Evolutionary conservation across 1,140 invertebrate species (phyloP).

Genomic region (Pogonognathellus flavescens): DNA sequence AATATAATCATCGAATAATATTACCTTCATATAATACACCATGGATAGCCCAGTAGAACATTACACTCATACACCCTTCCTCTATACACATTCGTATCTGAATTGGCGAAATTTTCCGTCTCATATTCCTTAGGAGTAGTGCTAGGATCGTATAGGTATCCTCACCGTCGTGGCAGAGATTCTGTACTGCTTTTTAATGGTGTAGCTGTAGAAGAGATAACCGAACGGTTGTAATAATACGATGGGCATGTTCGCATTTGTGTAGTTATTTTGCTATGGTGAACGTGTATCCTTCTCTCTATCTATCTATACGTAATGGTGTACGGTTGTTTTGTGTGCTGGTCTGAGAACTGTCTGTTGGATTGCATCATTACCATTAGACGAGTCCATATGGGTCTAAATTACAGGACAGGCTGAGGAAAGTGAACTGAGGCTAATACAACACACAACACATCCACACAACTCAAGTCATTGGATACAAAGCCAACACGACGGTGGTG

Average conservation of each 20-base stretch:
- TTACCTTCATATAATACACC: too few species aligned
- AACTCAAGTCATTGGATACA: neutral
- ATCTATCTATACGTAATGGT: neutral
- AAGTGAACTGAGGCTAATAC: neutral
- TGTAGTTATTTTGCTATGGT: too few species aligned
- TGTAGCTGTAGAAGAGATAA: too few species aligned
- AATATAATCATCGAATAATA: conserved; percentile 7
- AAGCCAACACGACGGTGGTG: neutral
- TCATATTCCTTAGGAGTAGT: too few species aligned
- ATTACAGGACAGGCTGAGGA: conserved; percentile 21
- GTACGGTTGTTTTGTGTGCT: neutral
- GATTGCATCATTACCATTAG: conserved; percentile 53
- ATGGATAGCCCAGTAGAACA: too few species aligned
- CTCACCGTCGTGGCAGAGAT: too few species aligned
- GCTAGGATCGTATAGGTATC: too few species aligned
- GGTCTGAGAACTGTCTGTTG: conserved; percentile 30
- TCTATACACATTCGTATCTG: neutral
- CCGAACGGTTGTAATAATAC: too few species aligned
- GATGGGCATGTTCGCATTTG: too few species aligned
- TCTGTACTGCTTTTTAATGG: too few species aligned
- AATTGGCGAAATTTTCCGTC: too few species aligned
- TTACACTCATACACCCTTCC: neutral
- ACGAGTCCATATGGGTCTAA: conserved; percentile 51
- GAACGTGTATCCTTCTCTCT: too few species aligned
- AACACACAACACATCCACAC: neutral